phyloP scores from a whole-genome alignment of 2,797 vertebrate species.

The Manis javanica region DNA sequence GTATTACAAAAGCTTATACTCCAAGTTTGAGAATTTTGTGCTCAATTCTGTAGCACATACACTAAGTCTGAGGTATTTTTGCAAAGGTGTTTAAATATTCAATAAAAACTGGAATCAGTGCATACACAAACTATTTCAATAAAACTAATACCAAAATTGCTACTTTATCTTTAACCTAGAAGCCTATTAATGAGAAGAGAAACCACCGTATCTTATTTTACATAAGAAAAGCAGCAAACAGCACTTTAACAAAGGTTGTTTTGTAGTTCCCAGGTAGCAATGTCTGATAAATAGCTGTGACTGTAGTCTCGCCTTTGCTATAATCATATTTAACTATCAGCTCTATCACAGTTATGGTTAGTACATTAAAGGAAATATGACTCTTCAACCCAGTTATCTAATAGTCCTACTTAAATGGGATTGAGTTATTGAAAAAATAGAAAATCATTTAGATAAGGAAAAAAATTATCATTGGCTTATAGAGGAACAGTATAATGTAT shows the following conservation, averaged over 20 bases:
- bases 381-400: not conserved
- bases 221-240: not conserved
- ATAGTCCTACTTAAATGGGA: not conserved
- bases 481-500: not conserved
- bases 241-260: not conserved
- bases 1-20: not conserved
- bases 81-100: not conserved
- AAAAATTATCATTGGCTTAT: not conserved
- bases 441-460: not conserved
- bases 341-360: not conserved
- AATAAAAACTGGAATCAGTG: not conserved
- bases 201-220: not conserved
- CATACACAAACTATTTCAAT: not conserved
- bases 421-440: not conserved
- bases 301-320: not conserved
- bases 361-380: not conserved
- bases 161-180: not conserved
- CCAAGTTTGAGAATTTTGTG: not conserved
- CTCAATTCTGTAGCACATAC: not conserved
- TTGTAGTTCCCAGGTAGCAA: not conserved
- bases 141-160: not conserved
- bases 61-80: not conserved
- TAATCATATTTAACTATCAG: not conserved
- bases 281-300: not conserved
- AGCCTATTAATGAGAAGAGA: not conserved